Base-by-base conservation (phyloP, 35 echinoderm and acorn worm species). In the Eucidaris tribuloides region DNA sequence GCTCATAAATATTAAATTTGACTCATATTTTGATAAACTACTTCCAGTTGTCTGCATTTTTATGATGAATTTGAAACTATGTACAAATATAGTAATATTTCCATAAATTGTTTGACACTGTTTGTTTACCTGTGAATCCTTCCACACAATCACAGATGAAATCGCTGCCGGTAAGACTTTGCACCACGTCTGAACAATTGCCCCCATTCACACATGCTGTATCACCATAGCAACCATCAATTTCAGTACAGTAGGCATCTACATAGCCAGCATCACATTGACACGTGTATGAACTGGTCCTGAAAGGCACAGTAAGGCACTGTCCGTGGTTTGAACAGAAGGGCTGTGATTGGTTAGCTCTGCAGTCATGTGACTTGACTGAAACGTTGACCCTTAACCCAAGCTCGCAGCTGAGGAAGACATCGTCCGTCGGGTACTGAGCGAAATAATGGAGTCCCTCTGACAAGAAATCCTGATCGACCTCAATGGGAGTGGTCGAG, bases 331-430 rank as follows among this genome's bases (percentile, higher is more conserved):
- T 40, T 42, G 34, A 35, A 44, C 68, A 74, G 19, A 74, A 74
- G 0, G 68, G 37, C 44, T 74, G 35, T 43, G 68, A 41, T 42
- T 74, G 68, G 68, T 74, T 44, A 22, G 24, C 44, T 3, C 11
- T 41, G 37, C 68, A 74, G 68, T 74, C 68, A 74, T 74, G 68
- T 43, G 68, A 74, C 40, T 74, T 74, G 33, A 74, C 68, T n/a
- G 68, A 74, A 14, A 74, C 68, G 35, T 24, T 36, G 37, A 74
- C 68, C 29, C 68, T 27, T 5, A 74, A 36, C 20, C 68, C 68
- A 1, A 74, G 41, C 14, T 74, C 68, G 37, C 68, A 74, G 5
- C 15, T 74, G 14, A 74, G 68, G 68, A 74, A 74, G 68, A 44
- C 68, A 74, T 74, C 68, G 25, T 40, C 68, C 1, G 68, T 74